A percentile compares a stretch with the other conserved stretches of the same genome.
These are phyloP conservation scores for Platysteira castanea DNA, from an alignment of 2,113 vertebrate species.

Conservation along the genomic window DNA sequence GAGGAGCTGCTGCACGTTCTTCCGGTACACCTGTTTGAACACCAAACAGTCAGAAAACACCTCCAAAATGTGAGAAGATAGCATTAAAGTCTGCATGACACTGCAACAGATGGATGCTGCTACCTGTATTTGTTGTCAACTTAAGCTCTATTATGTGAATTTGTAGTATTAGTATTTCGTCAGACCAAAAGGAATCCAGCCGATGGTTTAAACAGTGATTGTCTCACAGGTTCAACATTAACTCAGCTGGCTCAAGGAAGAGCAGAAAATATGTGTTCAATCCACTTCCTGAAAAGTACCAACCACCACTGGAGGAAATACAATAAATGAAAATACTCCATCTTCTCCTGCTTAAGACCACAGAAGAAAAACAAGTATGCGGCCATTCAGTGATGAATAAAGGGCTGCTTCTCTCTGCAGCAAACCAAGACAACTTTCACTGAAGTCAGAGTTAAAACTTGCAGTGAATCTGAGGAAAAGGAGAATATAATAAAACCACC, in stretches of 20 bases:
- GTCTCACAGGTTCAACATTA: not conserved
- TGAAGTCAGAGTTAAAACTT: not conserved
- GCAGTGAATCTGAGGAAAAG: not conserved
- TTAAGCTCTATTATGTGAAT: not conserved
- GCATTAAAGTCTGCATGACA: not conserved
- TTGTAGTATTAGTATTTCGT: not conserved
- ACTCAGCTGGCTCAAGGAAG: not conserved
- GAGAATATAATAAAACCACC: not conserved
- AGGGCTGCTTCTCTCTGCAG: not conserved
- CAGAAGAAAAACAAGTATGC: not conserved
- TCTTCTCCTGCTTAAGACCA: not conserved
- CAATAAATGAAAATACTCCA: not conserved
- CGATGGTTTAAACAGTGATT: not conserved
- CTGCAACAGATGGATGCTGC: not conserved
- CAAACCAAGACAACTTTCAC: not conserved
- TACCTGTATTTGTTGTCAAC: not conserved
- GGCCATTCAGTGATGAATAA: not conserved
- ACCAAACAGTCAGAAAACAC: not conserved
- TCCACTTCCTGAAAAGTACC: not conserved
- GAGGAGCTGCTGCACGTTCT: conserved; percentile 84
- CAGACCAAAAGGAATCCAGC: not conserved
- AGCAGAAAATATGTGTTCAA: not conserved
- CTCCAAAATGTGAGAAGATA: not conserved
- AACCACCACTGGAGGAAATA: not conserved
- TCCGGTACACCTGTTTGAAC: conserved; percentile 80